A percentile compares a stretch with the other conserved stretches of the same genome.
Evolutionary conservation across 2,797 vertebrate genomes (phyloP).

Genomic region (Xenopus petersii): DNA sequence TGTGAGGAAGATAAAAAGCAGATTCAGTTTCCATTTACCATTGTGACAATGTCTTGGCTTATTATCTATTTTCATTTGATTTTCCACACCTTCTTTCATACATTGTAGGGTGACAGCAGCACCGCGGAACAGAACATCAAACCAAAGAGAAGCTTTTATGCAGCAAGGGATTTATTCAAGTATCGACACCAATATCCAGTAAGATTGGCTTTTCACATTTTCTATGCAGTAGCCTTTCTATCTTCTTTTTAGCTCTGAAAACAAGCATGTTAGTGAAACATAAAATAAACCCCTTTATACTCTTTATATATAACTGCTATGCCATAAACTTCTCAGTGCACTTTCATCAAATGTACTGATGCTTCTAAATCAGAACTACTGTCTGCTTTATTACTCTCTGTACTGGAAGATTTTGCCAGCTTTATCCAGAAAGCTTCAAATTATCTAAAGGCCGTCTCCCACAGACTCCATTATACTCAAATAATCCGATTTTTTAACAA

Average conservation of each 20-base stretch:
- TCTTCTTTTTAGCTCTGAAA: neutral
- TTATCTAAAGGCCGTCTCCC: too few relatives aligned
- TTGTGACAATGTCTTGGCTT: neutral
- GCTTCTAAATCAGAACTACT: neutral
- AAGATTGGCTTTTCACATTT: conserved; percentile 54
- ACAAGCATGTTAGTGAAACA: neutral
- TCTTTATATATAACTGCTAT: neutral
- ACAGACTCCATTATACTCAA: too few relatives aligned
- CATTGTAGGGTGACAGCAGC: conserved; percentile 74
- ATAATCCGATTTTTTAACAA: too few relatives aligned
- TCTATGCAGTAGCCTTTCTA: conserved; percentile 16
- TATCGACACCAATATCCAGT: conserved; percentile 97
- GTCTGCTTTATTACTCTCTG: neutral
- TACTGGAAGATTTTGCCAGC: neutral
- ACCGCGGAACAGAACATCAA: conserved; percentile 72
- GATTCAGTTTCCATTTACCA: neutral
- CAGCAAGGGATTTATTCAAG: conserved; percentile 94
- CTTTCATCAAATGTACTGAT: neutral
- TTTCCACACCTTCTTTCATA: conserved; percentile 31
- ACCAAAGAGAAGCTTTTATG: conserved; percentile 97
- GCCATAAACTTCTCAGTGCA: neutral
- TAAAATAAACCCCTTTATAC: neutral
- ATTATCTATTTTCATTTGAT: neutral
- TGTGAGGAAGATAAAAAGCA: neutral
- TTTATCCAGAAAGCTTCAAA: too few relatives aligned